phyloP scores from a whole-genome alignment of 2,888 invertebrate species.

The Drosophila meridionalis region DNA sequence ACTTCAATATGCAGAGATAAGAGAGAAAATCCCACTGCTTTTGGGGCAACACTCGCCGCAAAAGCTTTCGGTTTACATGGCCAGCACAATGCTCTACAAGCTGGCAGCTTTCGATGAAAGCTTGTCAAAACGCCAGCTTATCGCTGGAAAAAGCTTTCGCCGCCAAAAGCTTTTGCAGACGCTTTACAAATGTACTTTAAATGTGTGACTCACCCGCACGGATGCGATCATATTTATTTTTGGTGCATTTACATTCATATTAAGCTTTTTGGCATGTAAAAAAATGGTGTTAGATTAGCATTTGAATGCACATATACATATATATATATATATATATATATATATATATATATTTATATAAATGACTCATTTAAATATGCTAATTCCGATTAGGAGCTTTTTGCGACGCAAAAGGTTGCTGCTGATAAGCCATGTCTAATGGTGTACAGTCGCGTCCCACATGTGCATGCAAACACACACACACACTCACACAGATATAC shows the following conservation, averaged over 20 bases:
- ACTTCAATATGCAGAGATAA: accelerated
- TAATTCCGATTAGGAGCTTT: conserved; percentile 3
- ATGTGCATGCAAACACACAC: conserved; percentile 1
- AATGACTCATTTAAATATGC: conserved; percentile 9
- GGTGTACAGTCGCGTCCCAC: conserved; percentile 48
- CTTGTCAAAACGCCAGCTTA: conserved; percentile 30
- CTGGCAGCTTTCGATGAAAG: conserved; percentile 25
- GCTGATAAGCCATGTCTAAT: conserved; percentile 30
- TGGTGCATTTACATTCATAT: conserved; percentile 11
- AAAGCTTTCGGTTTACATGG: conserved; percentile 33
- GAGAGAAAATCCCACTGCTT: not conserved
- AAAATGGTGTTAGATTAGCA: not conserved
- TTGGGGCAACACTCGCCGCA: conserved; percentile 1
- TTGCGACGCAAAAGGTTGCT: conserved; percentile 6
- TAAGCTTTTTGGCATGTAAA: not conserved
- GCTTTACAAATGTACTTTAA: conserved; percentile 20
- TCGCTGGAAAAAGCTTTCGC: conserved; percentile 10
- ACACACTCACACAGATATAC: not conserved
- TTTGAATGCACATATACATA: not conserved
- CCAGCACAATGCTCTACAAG: conserved; percentile 23
- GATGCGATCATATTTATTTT: conserved; percentile 53
- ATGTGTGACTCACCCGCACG: conserved; percentile 43
- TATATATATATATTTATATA: not conserved
- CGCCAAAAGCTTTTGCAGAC: conserved; percentile 23
- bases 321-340: not conserved